Conservation (phyloP, 2,113 vertebrate genomes). For the Oryzias celebensis region DNA sequence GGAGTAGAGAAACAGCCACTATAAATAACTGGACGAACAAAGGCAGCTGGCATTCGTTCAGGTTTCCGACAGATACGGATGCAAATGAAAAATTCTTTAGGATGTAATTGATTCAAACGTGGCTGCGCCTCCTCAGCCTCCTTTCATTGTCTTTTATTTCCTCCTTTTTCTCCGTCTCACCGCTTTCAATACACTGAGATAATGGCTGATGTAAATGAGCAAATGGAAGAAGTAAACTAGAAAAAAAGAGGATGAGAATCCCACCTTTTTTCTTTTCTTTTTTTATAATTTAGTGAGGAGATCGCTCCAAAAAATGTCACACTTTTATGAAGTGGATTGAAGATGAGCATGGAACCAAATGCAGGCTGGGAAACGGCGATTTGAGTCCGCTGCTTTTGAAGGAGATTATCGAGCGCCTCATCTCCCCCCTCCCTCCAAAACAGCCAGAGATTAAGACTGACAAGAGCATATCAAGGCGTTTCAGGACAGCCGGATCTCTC, state of each 20-base stretch:
- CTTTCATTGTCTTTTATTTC: slow-evolving; percentile 67
- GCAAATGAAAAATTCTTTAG: slow-evolving; percentile 83
- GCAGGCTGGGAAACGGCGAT: slow-evolving; percentile 28
- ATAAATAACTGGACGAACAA: slow-evolving; percentile 98
- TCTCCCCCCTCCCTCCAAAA: slow-evolving; percentile 34
- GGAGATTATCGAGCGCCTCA: slow-evolving; percentile 49
- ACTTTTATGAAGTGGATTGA: slow-evolving; percentile 50
- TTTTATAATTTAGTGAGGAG: slow-evolving; percentile 56
- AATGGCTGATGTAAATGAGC: slow-evolving; percentile 76
- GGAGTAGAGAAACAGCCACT: slow-evolving; percentile 58
- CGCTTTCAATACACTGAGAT: slow-evolving; percentile 75
- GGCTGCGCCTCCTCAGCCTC: slow-evolving; percentile 64
- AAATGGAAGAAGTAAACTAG: slow-evolving; percentile 46
- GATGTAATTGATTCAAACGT: slow-evolving; percentile 83
- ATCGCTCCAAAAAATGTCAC: slow-evolving; percentile 40
- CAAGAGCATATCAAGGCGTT: slow-evolving; percentile 68
- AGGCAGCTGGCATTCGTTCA: slow-evolving; percentile 95
- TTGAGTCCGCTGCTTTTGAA: slow-evolving; percentile 37
- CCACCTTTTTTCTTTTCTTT: slow-evolving; percentile 60
- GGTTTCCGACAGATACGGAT: slow-evolving; percentile 81
- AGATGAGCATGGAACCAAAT: slow-evolving; percentile 45
- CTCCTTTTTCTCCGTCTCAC: slow-evolving; percentile 62
- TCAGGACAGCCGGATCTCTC: slow-evolving; percentile 55
- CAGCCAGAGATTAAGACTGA: slow-evolving; percentile 68
- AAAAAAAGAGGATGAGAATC: slow-evolving; percentile 45